These are phyloP conservation scores for Poeciliopsis occidentalis DNA, from an alignment of 2,113 vertebrate species.

Conservation along the genomic window DNA sequence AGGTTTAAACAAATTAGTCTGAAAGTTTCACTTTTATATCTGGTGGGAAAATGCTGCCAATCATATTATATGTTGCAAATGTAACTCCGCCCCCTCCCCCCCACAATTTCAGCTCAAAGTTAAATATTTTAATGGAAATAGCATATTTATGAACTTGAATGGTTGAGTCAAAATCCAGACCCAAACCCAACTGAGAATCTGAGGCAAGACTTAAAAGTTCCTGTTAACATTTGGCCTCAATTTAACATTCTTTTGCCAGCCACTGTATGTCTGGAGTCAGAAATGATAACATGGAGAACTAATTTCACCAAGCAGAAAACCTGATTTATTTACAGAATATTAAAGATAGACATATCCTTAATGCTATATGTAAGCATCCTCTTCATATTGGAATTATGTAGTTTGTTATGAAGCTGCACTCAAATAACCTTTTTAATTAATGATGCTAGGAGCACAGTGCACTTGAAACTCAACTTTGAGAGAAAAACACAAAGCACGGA, in stretches of 20 bases:
- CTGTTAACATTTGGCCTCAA: no score
- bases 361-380: conserved; percentile 7
- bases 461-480: conserved; percentile 69
- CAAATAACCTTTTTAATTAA: conserved; percentile 41
- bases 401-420: conserved; percentile 21
- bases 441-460: conserved; percentile 44
- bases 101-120: no score
- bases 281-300: conserved; percentile 7
- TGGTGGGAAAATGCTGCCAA: background rate
- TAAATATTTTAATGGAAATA: no score
- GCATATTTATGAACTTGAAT: no score
- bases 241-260: background rate
- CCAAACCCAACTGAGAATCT: no score
- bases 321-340: background rate
- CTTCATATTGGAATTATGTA: conserved; percentile 15
- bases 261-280: background rate
- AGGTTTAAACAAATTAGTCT: background rate
- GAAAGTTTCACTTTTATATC: background rate
- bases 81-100: background rate
- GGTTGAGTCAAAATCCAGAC: no score
- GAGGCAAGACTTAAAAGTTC: no score
- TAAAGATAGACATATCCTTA: conserved; percentile 24
- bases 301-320: conserved; percentile 4
- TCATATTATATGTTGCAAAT: background rate
- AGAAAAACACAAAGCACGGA: conserved; percentile 52